phyloP scores from a whole-genome alignment of 2,113 vertebrate species.

The Anser brachyrhynchus region DNA sequence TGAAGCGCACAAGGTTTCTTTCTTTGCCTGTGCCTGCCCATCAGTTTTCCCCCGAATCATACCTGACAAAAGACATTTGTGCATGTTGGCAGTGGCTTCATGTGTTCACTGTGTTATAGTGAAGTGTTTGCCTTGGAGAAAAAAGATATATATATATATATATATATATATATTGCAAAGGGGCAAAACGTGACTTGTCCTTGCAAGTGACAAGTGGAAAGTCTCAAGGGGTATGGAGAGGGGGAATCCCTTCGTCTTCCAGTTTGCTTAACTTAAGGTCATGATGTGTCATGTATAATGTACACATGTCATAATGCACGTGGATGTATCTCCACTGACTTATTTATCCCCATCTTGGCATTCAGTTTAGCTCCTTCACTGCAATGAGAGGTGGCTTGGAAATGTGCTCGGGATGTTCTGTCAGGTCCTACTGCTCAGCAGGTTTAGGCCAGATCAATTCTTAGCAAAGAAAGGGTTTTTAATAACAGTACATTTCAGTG shows the following conservation, averaged over 20 bases:
- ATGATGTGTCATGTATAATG: not conserved
- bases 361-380: not conserved
- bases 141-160: not conserved
- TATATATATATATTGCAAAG: not conserved
- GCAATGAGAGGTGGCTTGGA: not conserved
- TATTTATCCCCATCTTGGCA: not conserved
- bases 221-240: no score
- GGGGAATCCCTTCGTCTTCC: not conserved
- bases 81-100: not conserved
- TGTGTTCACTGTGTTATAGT: not conserved
- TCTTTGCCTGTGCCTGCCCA: not conserved
- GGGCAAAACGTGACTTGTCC: not conserved
- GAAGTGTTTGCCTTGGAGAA: not conserved
- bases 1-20: not conserved
- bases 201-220: no score
- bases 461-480: not conserved
- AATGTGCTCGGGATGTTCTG: not conserved
- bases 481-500: not conserved
- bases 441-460: not conserved
- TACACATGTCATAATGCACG: not conserved
- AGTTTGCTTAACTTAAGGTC: not conserved
- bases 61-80: not conserved
- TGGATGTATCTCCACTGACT: not conserved
- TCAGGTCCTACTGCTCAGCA: not conserved
- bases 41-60: not conserved